Base-by-base conservation (phyloP, 2,797 vertebrate species). In the Heterohyrax brucei region DNA sequence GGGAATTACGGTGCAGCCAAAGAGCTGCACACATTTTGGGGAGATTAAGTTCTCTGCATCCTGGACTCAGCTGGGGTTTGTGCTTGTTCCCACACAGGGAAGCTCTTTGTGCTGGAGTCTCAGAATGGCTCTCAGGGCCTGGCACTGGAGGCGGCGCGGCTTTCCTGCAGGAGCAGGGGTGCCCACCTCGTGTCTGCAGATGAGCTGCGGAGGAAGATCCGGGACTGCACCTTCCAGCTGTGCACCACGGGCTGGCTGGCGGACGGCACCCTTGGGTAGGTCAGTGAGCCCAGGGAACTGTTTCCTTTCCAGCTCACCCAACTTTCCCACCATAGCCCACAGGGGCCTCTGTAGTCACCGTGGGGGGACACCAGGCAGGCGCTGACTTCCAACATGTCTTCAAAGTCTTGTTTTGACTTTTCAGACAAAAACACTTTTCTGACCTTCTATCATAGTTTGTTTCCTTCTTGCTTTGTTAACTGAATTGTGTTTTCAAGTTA, bases 221-320 rank as follows among this genome's bases (percentile, higher is more conserved):
- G 96, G 93, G 99, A 99, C 90, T 99, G 99, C 88, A 98, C 99
- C 96, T 99, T 99, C 2, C 92, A 99, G 0, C 95, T 97, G 16
- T 99, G 99, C 95, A 98, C 99, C 92, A 99, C 97, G 0, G 99
- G 99, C 93, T 99, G 99, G 99, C 98, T 99, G 3, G 98, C 99
- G 0, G 99, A 99, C 0, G 99, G 99, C 96, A 98, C 98, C 10
- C 97, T 99, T 0, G 99, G 99, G 99, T 99, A 99, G 99, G 99
- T 96, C 56, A 5, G 30, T 4, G 9, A 61, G 61, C 53, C 21
- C 0, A 0, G 21, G 12, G 10, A 7, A 12, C 9, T 24, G 9
- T 5, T 44, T 72, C n/a, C 79, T 77, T 76, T 33, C 80, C 56
- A 19, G 0, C 6, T 24, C 1, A 12, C 10, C 14, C 8, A 1